A percentile compares a stretch with the other conserved stretches of the same genome.
These are phyloP conservation scores for Teleiodes luculella DNA, from an alignment of 2,888 invertebrate genomes.

Conservation along the genomic window DNA sequence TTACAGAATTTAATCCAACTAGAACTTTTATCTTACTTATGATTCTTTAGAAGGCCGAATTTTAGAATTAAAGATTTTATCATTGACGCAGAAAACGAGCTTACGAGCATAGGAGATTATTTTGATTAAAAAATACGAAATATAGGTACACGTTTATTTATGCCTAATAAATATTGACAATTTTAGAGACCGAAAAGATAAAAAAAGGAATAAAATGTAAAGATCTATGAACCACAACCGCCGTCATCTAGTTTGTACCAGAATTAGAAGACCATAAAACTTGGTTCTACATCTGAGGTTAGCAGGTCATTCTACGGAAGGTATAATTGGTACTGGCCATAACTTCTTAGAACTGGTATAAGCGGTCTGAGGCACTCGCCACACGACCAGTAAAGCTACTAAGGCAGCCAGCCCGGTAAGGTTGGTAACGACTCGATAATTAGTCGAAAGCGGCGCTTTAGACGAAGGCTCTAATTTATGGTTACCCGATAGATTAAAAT, in stretches of 20 bases:
- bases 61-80: no score
- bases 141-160: no score
- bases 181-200: no score
- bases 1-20: no score
- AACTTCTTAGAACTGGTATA: conserved; percentile 1
- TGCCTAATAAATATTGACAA: no score
- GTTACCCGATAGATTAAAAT: neutral
- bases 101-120: no score
- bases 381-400: neutral
- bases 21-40: no score
- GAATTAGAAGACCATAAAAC: neutral
- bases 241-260: neutral
- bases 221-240: no score
- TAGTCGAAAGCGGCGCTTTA: conserved; percentile 6
- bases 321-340: neutral
- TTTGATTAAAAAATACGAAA: no score
- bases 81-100: no score
- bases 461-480: neutral
- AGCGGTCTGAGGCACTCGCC: neutral
- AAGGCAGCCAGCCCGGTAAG: neutral
- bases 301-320: neutral
- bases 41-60: no score
- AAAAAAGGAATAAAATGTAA: no score
- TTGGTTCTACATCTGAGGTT: neutral
- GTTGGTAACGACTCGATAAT: neutral